Percentiles rank a stretch among this genome's conserved stretches.
These are phyloP conservation scores for Diadumene lineata DNA, from an alignment of 92 coral and sea anemone genomes.

Conservation along the genomic window DNA sequence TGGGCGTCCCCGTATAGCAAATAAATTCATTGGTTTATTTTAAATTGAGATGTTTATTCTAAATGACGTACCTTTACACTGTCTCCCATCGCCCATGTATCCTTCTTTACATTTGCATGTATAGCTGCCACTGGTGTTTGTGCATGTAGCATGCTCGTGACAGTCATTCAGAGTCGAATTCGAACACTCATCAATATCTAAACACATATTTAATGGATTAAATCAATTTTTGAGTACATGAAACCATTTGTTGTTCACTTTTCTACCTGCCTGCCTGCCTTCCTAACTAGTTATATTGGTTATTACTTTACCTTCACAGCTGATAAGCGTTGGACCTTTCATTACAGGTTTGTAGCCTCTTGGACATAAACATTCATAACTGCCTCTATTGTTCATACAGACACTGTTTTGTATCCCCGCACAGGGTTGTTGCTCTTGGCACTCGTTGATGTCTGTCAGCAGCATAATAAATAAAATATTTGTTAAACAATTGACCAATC, in stretches of 20 bases:
- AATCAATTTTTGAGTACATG: no score
- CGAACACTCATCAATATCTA: slow-evolving; percentile 58
- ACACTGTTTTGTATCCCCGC: slow-evolving; percentile 4
- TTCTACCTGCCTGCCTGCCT: no score
- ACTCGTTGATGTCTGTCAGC: slow-evolving; percentile 45
- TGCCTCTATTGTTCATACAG: slow-evolving; percentile 13
- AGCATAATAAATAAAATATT: not conserved
- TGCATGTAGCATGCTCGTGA: slow-evolving; percentile 29
- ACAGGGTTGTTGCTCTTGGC: not conserved
- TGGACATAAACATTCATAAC: slow-evolving; percentile 35
- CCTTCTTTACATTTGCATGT: slow-evolving; percentile 30
- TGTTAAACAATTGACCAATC: not conserved
- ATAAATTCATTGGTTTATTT: no score
- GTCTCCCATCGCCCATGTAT: not conserved
- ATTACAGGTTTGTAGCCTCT: slow-evolving; percentile 15
- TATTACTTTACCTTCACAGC: slow-evolving; percentile 37
- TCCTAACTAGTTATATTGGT: no score
- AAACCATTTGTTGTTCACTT: no score
- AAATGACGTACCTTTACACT: slow-evolving; percentile 43
- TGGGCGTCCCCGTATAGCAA: no score
- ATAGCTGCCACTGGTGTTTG: slow-evolving; percentile 37
- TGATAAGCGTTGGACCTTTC: slow-evolving; percentile 18
- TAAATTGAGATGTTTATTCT: no score
- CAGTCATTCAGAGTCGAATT: slow-evolving; percentile 2
- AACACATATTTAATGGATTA: no score